These are phyloP conservation scores for Ophraella communa DNA, from an alignment of 2,888 invertebrate species.

Conservation along the genomic window DNA sequence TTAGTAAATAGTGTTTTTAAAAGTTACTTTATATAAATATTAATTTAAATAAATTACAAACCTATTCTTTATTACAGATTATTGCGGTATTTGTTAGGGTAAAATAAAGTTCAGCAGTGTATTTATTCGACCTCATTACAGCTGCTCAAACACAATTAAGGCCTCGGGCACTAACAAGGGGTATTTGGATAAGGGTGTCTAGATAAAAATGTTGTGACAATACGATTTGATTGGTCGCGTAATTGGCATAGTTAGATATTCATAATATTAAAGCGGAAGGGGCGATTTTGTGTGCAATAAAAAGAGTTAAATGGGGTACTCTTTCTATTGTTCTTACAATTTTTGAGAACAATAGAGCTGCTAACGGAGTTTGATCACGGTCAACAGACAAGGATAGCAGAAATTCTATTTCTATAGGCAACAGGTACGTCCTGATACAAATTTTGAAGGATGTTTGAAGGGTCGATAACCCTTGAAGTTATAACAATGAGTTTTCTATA, in stretches of 20 bases:
- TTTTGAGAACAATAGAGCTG: background rate
- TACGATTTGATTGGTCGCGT: constrained; percentile 23
- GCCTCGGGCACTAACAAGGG: constrained; percentile 5
- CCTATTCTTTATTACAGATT: too few species aligned
- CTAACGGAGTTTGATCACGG: background rate
- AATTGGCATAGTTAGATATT: constrained; percentile 24
- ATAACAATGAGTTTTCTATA: background rate
- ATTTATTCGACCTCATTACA: background rate
- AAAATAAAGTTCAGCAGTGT: background rate
- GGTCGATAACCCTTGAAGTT: background rate
- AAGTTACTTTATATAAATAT: too few species aligned
- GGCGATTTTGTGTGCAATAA: background rate
- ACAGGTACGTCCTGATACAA: background rate
- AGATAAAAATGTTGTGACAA: constrained; percentile 30
- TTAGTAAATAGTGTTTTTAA: too few species aligned
- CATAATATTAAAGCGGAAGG: constrained; percentile 18
- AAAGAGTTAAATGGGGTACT: background rate
- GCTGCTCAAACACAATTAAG: constrained; percentile 2
- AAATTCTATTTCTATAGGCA: background rate
- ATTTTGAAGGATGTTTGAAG: background rate
- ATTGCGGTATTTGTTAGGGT: too few species aligned
- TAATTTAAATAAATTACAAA: too few species aligned
- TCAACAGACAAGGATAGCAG: background rate
- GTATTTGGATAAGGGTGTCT: constrained; percentile 2
- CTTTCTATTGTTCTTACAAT: background rate